Evolutionary conservation across 2,113 vertebrate genomes (phyloP), one percentile per base, ranked within the genome.

Genomic region (Tichodroma muraria): DNA sequence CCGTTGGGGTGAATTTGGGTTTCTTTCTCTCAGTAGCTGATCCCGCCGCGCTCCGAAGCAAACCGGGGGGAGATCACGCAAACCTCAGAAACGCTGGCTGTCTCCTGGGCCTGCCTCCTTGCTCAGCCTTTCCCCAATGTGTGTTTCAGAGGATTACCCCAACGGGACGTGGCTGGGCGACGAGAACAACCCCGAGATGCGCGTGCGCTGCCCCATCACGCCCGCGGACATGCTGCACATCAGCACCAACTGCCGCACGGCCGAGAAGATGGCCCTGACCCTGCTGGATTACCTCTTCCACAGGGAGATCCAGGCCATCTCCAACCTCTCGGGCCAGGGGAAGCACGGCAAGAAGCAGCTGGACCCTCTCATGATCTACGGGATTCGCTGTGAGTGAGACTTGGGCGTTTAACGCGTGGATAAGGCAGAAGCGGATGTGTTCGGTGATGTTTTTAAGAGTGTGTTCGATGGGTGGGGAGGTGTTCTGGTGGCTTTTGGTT

Each of bases 341-440:
- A 99, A 99, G 95, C 99, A 99, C 1, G 99, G 99, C 93, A 99
- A 99, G 97, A 99, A 99, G 92, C 99, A 99, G 94, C 98, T 99
- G 12, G 99, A 99, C 88, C 99, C 99, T 1, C 98, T 99, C 91
- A 99, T 99, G 98, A 99, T 99, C 97, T 99, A 99, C 0, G 99
- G 99, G 44, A 99, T 99, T 93, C 98, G 99, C 69, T 99, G 99
- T 57, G 54, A 57, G 54, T 57, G 54, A 4, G 13, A 6, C 13
- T 13, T 16, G 42, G 11, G 42, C 10, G 40, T 10, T 40, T 40
- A 13, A 40, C 10, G 40, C 10, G 40, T 13, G 40, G 40, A 13
- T 10, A 40, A 40, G 40, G 40, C 40, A 40, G 40, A 40, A 13
- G 40, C 13, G 40, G 38, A 9, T 0, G 33, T 1, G 10, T 8